Evolutionary conservation across 2,113 vertebrate genomes (phyloP).

Genomic region (Poicephalus meyeri): DNA sequence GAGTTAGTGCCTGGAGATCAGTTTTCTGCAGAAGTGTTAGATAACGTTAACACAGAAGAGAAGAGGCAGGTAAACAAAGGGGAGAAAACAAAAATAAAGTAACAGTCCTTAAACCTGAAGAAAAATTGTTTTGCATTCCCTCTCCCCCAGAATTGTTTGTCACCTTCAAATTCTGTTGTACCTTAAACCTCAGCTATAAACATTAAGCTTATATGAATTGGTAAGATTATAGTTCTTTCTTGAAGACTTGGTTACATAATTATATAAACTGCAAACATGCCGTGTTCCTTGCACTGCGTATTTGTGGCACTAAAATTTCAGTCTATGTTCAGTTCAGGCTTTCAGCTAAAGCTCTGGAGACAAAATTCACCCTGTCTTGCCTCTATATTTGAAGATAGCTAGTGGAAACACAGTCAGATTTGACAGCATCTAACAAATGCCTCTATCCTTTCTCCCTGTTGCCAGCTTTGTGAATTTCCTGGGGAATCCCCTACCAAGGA

Average conservation of each 20-base stretch:
- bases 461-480: background rate
- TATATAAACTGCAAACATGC: background rate
- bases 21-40: background rate
- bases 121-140: background rate
- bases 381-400: background rate
- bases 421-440: background rate
- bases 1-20: background rate
- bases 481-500: background rate
- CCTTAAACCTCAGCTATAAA: background rate
- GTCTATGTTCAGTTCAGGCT: background rate
- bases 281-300: background rate
- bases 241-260: background rate
- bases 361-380: background rate
- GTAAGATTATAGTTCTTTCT: background rate
- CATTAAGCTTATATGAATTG: background rate
- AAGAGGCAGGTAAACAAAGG: background rate
- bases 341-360: background rate
- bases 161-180: background rate
- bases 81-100: background rate
- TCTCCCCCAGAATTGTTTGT: background rate
- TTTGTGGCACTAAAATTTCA: conserved; percentile 18
- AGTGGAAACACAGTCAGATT: background rate
- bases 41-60: background rate
- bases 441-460: background rate
- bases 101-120: background rate